Evolutionary conservation across 1,140 invertebrate species (phyloP), one percentile per base, ranked within the genome.

Genomic region (Bombus sylvicola): DNA sequence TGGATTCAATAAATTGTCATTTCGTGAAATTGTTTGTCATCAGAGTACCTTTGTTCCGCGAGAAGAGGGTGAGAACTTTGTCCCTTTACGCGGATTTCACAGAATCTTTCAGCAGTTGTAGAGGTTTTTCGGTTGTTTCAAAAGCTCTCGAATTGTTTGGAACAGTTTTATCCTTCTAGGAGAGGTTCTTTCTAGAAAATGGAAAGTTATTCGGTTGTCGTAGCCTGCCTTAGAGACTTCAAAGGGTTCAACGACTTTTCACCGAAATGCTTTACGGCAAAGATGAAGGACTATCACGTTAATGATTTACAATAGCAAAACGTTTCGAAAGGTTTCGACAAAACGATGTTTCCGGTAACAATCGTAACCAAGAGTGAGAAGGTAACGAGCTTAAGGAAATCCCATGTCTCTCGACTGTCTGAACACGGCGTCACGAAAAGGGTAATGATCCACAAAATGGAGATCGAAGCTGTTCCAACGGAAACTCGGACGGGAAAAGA

Each of bases 1-100:
- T 10, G 41, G 13, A 68, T 79, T 79, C 43, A 37, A 68, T 47
- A 68, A 79, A 68, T 41, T 47, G 31, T 64, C 57, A 64, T n/a
- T 47, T 68, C 41, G 39, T 8, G 25, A 68, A 64, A 78, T 78
- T 79, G 77, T 79, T 47, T 34, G 12, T 31, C 18, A 31, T 25
- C 18, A 13, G 25, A 9, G 18, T 64, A 13, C 57, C 75, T 77
- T 64, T 77, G 57, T 77, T 43, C 31, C 41, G 12, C n/a, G 12
- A 5, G 59, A 68, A 37, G 10, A 15, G 18, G 2, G 12, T 28
- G 41, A 53, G 62, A 28, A 68, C 1, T 43, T 28, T 28, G 9
- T 41, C 34, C 18, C 62, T 79, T 31, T 37, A 1, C n/a, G 41
- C 13, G 25, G 41, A 79, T 47, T 68, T 34, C 37, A 22, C 6